A percentile compares a stretch with the other conserved stretches of the same genome.
Evolutionary conservation across 1,140 invertebrate species (phyloP).

Genomic region (Drosophila micromelanica): DNA sequence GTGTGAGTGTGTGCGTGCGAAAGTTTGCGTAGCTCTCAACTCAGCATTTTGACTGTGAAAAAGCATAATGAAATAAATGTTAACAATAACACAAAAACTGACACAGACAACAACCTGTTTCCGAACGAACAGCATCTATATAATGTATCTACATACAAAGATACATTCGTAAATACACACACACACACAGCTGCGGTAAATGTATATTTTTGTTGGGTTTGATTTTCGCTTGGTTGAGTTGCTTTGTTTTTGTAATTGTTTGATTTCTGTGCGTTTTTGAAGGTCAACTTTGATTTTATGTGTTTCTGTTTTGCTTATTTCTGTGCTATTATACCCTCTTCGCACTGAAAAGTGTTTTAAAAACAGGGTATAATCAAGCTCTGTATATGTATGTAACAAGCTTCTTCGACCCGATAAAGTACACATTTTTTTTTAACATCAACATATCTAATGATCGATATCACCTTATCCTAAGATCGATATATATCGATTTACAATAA

Average conservation of each 20-base stretch:
- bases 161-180: slow-evolving; percentile 9
- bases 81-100: slow-evolving; percentile 65
- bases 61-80: slow-evolving; percentile 77
- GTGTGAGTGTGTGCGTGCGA: slow-evolving; percentile 23
- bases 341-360: background rate
- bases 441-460: background rate
- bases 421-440: too few relatives aligned
- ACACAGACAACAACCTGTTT: slow-evolving; percentile 50
- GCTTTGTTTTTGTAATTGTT: slow-evolving; percentile 58
- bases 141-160: slow-evolving; percentile 11
- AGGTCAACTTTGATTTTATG: slow-evolving; percentile 73
- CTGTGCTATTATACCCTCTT: slow-evolving; percentile 15
- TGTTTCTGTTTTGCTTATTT: slow-evolving; percentile 22
- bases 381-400: background rate
- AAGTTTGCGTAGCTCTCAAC: slow-evolving; percentile 50
- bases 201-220: slow-evolving; percentile 13
- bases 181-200: background rate
- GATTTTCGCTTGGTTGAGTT: slow-evolving; percentile 73
- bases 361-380: background rate
- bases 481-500: too few relatives aligned
- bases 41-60: slow-evolving; percentile 63
- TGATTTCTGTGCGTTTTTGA: slow-evolving; percentile 76
- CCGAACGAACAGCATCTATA: slow-evolving; percentile 35
- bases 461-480: background rate
- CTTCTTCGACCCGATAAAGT: background rate